A percentile compares a stretch with the other conserved stretches of the same genome.
These are phyloP conservation scores for Cryptocephalus primarius DNA, from an alignment of 2,888 invertebrate genomes.

Conservation along the genomic window DNA sequence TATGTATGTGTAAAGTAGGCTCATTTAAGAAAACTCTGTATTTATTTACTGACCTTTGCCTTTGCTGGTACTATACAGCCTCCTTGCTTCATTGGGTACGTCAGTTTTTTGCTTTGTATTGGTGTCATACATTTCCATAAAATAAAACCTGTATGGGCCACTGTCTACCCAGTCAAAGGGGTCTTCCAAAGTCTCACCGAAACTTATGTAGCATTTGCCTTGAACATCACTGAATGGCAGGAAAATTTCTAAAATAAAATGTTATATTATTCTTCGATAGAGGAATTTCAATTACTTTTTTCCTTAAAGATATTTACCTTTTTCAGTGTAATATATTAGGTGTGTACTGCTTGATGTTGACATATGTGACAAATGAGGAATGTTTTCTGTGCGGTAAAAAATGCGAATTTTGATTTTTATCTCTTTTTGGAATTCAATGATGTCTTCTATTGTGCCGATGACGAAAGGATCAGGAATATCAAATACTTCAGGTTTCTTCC, in stretches of 20 bases:
- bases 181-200: slow-evolving; percentile 46
- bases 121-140: slow-evolving; percentile 54
- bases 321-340: slow-evolving; percentile 65
- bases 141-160: slow-evolving; percentile 66
- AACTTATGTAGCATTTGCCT: slow-evolving; percentile 60
- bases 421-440: slow-evolving; percentile 37
- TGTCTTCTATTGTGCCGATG: slow-evolving; percentile 56
- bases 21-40: neutral
- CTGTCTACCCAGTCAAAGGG: slow-evolving; percentile 48
- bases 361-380: slow-evolving; percentile 37
- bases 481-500: slow-evolving; percentile 66
- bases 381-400: slow-evolving; percentile 68
- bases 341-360: slow-evolving; percentile 37
- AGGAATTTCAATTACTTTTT: neutral
- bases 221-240: slow-evolving; percentile 49
- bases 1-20: neutral
- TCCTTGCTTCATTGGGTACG: slow-evolving; percentile 48
- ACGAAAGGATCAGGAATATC: slow-evolving; percentile 68
- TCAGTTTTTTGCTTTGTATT: slow-evolving; percentile 45
- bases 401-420: slow-evolving; percentile 56
- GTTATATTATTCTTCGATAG: neutral
- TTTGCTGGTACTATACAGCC: slow-evolving; percentile 48
- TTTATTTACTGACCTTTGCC: slow-evolving; percentile 41
- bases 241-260: slow-evolving; percentile 33
- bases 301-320: slow-evolving; percentile 49